Conservation (phyloP, 2,113 vertebrate species). For the Chloropsis cyanopogon region DNA sequence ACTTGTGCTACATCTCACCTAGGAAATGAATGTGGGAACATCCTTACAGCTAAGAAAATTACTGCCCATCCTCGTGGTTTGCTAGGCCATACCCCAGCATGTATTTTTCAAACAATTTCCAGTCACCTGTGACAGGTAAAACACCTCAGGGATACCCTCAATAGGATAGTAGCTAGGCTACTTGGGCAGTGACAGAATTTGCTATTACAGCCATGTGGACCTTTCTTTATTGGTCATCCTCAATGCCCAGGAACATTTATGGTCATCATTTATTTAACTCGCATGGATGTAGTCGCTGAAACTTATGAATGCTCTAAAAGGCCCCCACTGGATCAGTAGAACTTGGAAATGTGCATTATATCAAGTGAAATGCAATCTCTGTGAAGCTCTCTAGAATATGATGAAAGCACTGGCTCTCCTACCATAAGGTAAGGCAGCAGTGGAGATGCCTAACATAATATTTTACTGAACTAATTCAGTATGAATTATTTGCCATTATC, state of each 20-base stretch:
- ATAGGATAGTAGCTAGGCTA: not conserved
- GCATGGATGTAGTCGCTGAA: not conserved
- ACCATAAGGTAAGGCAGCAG: not conserved
- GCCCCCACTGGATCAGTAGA: not conserved
- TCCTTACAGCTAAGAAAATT: not conserved
- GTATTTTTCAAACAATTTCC: not conserved
- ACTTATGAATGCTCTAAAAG: not conserved
- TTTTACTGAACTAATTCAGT: not conserved
- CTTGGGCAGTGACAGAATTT: not conserved
- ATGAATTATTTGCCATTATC: not conserved
- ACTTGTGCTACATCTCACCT: not conserved
- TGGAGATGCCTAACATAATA: not conserved
- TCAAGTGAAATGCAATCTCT: not conserved
- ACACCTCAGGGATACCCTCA: not conserved
- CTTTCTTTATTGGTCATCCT: not conserved
- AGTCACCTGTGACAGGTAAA: not conserved
- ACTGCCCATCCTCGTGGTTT: rapidly evolving
- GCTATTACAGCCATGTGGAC: too few relatives aligned
- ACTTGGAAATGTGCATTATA: not conserved
- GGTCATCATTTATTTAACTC: not conserved
- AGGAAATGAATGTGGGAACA: not conserved
- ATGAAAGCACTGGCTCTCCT: not conserved
- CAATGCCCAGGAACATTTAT: not conserved
- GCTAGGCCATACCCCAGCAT: not conserved
- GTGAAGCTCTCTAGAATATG: not conserved